Evolutionary conservation across 2,888 invertebrate genomes (phyloP).

Genomic region (Acleris cristana): DNA sequence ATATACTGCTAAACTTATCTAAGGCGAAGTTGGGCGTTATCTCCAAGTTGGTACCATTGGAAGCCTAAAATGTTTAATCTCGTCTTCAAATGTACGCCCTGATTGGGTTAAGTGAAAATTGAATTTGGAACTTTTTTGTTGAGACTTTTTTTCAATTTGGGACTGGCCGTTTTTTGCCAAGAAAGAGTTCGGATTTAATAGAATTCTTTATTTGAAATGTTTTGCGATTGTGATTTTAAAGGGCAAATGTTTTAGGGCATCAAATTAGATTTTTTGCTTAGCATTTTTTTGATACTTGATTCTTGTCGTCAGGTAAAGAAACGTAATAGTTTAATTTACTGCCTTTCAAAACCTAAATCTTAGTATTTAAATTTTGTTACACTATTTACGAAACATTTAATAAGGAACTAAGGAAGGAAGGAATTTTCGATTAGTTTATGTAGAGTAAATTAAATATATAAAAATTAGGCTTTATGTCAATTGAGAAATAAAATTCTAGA

Average conservation of each 20-base stretch:
- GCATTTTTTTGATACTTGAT: not conserved
- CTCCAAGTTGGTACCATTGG: slow-evolving; percentile 32
- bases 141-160: slow-evolving; percentile 32
- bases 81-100: slow-evolving; percentile 33
- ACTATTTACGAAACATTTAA: too few species aligned
- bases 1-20: slow-evolving; percentile 33
- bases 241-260: not conserved
- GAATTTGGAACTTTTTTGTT: slow-evolving; percentile 34
- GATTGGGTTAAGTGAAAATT: slow-evolving; percentile 36
- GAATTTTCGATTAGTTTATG: too few species aligned
- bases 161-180: slow-evolving; percentile 24
- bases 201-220: slow-evolving; percentile 35
- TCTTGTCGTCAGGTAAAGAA: too few species aligned
- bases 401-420: too few species aligned
- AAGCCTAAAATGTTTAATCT: slow-evolving; percentile 36
- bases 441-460: too few species aligned
- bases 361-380: too few species aligned
- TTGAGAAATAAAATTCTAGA: too few species aligned
- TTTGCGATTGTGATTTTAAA: slow-evolving; percentile 7
- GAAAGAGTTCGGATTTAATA: slow-evolving; percentile 32
- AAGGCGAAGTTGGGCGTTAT: slow-evolving; percentile 28
- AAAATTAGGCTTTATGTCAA: too few species aligned
- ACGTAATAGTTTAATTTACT: too few species aligned
- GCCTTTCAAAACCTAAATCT: too few species aligned
- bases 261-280: not conserved